These are phyloP conservation scores for Papilio polyxenes DNA, from an alignment of 1,140 invertebrate species.

Conservation along the genomic window DNA sequence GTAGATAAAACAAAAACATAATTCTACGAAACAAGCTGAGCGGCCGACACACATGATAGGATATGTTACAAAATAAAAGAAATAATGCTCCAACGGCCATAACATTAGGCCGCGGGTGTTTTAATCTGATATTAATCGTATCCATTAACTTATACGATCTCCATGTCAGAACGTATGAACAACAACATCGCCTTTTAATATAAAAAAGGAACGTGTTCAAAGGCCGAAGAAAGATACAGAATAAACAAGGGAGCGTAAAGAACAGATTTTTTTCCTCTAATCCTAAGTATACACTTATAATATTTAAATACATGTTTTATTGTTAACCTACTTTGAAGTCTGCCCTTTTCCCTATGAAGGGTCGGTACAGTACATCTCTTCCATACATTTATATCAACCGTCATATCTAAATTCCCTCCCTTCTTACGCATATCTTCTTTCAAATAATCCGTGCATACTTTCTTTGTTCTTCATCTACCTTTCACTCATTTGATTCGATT, in stretches of 20 bases:
- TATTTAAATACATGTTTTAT: no score
- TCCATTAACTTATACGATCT: slow-evolving; percentile 27
- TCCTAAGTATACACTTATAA: no score
- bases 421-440: no score
- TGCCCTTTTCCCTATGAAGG: no score
- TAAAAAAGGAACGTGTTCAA: not conserved
- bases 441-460: no score
- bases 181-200: not conserved
- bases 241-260: not conserved
- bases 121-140: slow-evolving; percentile 23
- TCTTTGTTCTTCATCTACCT: no score
- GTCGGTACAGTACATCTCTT: no score
- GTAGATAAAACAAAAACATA: not conserved
- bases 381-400: no score
- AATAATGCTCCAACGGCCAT: not conserved
- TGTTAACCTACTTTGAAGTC: no score
- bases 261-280: not conserved
- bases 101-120: slow-evolving; percentile 26
- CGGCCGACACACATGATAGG: not conserved
- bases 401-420: no score
- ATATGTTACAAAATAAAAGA: slow-evolving; percentile 23
- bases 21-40: not conserved
- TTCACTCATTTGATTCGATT: no score
- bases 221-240: not conserved
- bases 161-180: slow-evolving; percentile 10